Base-by-base conservation (phyloP, 2,113 vertebrate species). In the Salvelinus alpinus region DNA sequence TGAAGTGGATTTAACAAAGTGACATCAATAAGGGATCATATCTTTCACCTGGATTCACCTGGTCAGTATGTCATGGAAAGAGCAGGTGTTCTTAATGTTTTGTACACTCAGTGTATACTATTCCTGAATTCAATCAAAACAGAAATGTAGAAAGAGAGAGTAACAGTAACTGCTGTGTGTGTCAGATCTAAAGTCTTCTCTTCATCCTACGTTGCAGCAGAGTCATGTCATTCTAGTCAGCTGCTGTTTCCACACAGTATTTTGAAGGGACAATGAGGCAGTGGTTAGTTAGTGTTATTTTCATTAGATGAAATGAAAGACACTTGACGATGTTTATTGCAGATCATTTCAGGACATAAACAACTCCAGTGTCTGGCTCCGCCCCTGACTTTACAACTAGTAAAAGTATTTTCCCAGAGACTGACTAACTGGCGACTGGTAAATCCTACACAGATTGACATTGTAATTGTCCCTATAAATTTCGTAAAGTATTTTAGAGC, bases 391-490 rank as follows among this genome's bases (percentile, higher is more conserved):
- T 81, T 80, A 70, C 74, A 60, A 64, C 72, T 70, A 60, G 68
- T 89, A 82, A 90, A 90, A 48, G 64, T 64, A 57, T 78, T 79
- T 87, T 18, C 48, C 48, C 48, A 54, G 48, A 83, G 69, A 65
- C 74, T 65, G 29, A 31, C 69, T 25, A 78, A 44, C 2, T 44
- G 38, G 38, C 38, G 38, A 44, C 38, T 44, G 38, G 9, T 44
- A 11, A 44, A 78, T 65, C 76, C 70, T 74, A 34, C 57, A 51
- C 13, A 20, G 72, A 77, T 75, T 73, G 11, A 72, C 70, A 71
- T 24, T 27, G 76, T 86, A 73, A 87, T 57, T 83, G 82, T 24
- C 76, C 86, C 74, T 77, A 71, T 90, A 87, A 85, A 89, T 73
- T 77, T 86, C 73, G 76, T 47, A 27, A 54, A 85, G 72, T 82